Base-by-base conservation (phyloP, 2,797 vertebrate genomes). In the Gymnothorax reevesii region DNA sequence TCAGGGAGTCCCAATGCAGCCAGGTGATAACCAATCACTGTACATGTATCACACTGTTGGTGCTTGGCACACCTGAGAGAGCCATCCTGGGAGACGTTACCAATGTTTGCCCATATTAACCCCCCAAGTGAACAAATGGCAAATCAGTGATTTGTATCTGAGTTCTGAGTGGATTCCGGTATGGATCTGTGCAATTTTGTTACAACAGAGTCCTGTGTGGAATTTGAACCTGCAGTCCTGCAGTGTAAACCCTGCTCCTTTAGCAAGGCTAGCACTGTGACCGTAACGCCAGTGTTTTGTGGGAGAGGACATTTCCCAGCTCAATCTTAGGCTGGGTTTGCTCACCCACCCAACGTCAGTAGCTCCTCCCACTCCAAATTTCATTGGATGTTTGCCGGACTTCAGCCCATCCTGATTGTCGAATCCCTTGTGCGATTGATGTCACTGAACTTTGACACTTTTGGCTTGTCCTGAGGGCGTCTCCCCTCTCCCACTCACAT, bases 1-100 rank as follows among this genome's bases (percentile, higher is more conserved):
- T 54, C 57, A 90, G 82, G 95, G 94, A 82, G 96, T 95, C 87
- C 93, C 93, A 86, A 95, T 94, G 85, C 96, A 95, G 90, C 86
- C 88, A 93, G 96, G 96, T 96, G 42, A 66, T 66, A 9, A n/a
- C 64, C 64, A 66, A 9, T 66, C 20, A 9, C 20, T 17, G 7
- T 25, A 66, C 22, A 66, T n/a, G 25, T 7, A 66, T 66, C 25
- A 8, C 64, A n/a, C 25, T n/a, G 1, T 17, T 20, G 60, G 60
- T 13, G 15, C 20, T 62, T 62, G 20, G 60, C 60, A 5, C 4
- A 62, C 60, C 60, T 17, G 60, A 17, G 33, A 42, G 33, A 42
- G n/a, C 2, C 33, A 42, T 42, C 33, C 33, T 42, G 33, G 2
- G 33, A 42, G 33, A 42, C 33, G 33, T 42, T 42, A 42, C 33